phyloP scores from a whole-genome alignment of 2,888 invertebrate genomes.

The Scrobipalpa costella region DNA sequence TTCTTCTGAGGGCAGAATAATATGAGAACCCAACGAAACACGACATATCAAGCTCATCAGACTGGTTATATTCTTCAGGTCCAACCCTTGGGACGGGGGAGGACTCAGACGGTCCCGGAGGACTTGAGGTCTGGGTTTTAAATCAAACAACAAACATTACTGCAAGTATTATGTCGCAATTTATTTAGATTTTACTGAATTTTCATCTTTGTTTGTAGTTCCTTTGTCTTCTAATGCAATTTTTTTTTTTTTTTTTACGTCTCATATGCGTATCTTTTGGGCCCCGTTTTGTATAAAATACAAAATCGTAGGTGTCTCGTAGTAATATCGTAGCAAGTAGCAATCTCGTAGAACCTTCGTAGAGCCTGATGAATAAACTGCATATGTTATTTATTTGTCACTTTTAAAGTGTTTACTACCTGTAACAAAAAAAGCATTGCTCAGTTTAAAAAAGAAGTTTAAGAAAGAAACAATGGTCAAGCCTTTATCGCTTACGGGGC shows the following conservation, averaged over 20 bases:
- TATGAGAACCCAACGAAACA: background rate
- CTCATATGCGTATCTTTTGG: too few relatives aligned
- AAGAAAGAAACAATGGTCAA: too few relatives aligned
- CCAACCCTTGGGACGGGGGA: background rate
- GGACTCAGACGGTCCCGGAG: background rate
- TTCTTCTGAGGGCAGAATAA: background rate
- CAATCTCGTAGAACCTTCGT: background rate
- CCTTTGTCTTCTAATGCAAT: background rate
- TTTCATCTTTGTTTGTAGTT: background rate
- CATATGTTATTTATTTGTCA: background rate
- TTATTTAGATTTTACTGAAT: background rate
- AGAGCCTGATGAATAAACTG: background rate
- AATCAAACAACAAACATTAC: slow-evolving; percentile 11
- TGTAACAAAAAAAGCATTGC: background rate
- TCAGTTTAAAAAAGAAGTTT: background rate
- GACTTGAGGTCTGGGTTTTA: background rate
- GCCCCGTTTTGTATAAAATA: too few relatives aligned
- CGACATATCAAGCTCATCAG: background rate
- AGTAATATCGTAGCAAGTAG: background rate
- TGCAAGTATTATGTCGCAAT: background rate
- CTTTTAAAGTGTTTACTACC: background rate
- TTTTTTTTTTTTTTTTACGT: background rate
- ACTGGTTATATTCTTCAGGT: background rate
- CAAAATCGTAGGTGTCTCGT: background rate
- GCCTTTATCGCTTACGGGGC: too few relatives aligned